Conservation (phyloP, 2,888 invertebrate genomes). For the Maniola hyperantus region DNA sequence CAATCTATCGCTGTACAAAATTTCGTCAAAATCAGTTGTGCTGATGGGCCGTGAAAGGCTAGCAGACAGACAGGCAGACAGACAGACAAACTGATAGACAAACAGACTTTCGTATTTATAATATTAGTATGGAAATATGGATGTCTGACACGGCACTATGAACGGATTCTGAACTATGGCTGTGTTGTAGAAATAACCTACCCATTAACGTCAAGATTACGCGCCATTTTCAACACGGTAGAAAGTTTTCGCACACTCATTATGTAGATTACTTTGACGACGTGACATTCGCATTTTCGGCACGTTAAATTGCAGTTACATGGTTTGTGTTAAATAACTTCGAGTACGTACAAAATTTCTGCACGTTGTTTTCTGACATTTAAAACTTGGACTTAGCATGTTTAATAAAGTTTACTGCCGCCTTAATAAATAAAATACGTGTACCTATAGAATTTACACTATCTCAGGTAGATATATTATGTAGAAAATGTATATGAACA, state of each 20-base stretch:
- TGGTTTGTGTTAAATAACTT: not conserved
- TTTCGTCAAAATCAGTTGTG: no score
- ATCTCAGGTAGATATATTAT: no score
- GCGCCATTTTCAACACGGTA: not conserved
- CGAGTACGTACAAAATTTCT: not conserved
- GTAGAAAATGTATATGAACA: no score
- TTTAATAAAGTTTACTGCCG: not conserved
- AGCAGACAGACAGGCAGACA: no score
- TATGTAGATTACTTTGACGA: constrained; percentile 15
- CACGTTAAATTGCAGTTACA: constrained; percentile 17
- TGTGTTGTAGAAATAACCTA: not conserved
- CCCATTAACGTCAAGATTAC: constrained; percentile 9
- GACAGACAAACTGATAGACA: no score
- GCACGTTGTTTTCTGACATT: not conserved
- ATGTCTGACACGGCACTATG: no score
- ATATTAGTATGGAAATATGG: no score
- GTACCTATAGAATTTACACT: no score
- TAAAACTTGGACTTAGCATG: not conserved
- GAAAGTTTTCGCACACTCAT: constrained; percentile 21
- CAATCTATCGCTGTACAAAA: no score
- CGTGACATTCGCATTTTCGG: constrained; percentile 13
- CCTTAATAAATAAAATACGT: not conserved
- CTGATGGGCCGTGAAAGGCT: no score
- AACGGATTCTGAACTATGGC: no score
- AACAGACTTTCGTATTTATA: no score